Evolutionary conservation across 2,888 invertebrate genomes (phyloP).

Genomic region (Caenorhabditis panamensis): DNA sequence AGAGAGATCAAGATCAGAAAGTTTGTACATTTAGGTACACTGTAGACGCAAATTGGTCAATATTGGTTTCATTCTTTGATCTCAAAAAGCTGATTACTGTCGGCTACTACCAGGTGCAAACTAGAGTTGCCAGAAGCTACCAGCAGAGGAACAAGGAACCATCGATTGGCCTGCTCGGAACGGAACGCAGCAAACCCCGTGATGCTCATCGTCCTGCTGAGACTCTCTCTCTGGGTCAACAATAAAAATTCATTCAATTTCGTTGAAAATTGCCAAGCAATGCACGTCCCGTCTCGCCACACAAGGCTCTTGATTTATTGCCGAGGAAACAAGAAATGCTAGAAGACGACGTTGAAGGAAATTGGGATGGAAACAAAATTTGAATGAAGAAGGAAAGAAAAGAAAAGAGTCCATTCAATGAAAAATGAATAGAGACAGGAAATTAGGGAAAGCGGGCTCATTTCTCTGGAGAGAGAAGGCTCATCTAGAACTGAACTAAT

Average conservation of each 20-base stretch:
- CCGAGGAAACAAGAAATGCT: constrained; percentile 12
- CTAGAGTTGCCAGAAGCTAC: no score
- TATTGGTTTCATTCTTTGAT: constrained; percentile 37
- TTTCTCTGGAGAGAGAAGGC: no score
- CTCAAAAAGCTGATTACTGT: constrained; percentile 17
- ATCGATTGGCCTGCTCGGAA: no score
- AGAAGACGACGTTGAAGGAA: background rate
- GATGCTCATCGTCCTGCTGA: constrained; percentile 2
- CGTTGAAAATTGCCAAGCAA: background rate
- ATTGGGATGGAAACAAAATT: background rate
- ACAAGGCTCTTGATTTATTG: no score
- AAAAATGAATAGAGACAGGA: constrained; percentile 1
- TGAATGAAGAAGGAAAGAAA: background rate
- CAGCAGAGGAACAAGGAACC: no score
- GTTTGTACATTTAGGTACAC: no score
- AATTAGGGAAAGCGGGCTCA: background rate
- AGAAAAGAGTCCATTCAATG: no score
- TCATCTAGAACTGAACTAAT: background rate
- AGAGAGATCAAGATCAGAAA: background rate
- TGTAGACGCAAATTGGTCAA: constrained; percentile 27
- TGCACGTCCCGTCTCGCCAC: background rate
- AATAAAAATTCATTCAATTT: constrained; percentile 23
- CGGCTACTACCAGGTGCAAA: background rate
- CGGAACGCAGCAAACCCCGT: background rate
- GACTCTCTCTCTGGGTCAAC: constrained; percentile 5